Evolutionary conservation across 2,888 invertebrate species (phyloP).

Genomic region (Sarcophaga caerulescens): DNA sequence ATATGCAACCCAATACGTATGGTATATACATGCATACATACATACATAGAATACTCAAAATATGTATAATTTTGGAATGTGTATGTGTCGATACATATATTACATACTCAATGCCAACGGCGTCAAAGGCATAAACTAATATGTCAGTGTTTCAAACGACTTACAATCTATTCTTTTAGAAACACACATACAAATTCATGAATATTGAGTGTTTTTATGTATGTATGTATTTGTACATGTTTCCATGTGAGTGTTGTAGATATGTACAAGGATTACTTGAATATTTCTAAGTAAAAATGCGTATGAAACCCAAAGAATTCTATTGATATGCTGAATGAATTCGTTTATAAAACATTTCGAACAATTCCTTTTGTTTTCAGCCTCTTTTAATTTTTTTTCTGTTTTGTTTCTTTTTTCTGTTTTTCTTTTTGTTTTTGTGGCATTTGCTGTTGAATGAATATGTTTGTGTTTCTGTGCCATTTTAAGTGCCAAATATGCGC

Average conservation of each 20-base stretch:
- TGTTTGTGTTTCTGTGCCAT: slow-evolving; percentile 6
- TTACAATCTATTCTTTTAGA: not conserved
- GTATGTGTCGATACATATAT: slow-evolving; percentile 10
- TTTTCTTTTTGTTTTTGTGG: not conserved
- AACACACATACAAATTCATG: not conserved
- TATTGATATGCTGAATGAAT: slow-evolving; percentile 40
- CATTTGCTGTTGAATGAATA: not conserved
- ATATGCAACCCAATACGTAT: not conserved
- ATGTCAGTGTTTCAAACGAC: slow-evolving; percentile 37
- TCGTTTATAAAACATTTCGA: slow-evolving; percentile 7
- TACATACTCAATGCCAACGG: slow-evolving; percentile 41
- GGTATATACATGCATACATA: slow-evolving; percentile 35
- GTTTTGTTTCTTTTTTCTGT: slow-evolving; percentile 10
- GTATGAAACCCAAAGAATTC: slow-evolving; percentile 52
- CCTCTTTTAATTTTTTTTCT: slow-evolving; percentile 11
- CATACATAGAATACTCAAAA: slow-evolving; percentile 43
- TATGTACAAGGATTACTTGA: slow-evolving; percentile 40
- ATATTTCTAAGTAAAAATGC: slow-evolving; percentile 54
- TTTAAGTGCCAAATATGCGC: slow-evolving; percentile 35
- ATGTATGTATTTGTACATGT: not conserved
- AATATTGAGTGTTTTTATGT: too few relatives aligned
- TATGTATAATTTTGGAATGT: not conserved
- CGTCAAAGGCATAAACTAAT: slow-evolving; percentile 54
- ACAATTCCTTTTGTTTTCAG: slow-evolving; percentile 8
- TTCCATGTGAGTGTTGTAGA: slow-evolving; percentile 3